phyloP scores from a whole-genome alignment of 2,113 vertebrate species.

The Siniperca chuatsi region DNA sequence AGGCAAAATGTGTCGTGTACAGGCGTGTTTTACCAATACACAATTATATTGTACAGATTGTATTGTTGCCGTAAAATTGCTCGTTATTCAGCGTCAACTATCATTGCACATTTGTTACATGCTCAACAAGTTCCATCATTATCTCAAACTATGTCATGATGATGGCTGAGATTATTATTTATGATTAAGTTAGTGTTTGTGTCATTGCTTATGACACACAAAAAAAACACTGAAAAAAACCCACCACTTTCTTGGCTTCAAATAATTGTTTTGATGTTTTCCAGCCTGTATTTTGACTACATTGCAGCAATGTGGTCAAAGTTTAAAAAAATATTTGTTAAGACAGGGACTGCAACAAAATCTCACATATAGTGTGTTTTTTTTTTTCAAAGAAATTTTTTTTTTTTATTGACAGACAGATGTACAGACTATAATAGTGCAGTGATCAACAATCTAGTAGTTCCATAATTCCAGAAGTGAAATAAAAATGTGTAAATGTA shows the following conservation, averaged over 20 bases:
- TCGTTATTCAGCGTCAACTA: not conserved
- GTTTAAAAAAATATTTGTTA: not conserved
- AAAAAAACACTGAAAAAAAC: not conserved
- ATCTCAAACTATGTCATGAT: not conserved
- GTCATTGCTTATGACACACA: not conserved
- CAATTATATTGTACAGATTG: not conserved
- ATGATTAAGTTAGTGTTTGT: not conserved
- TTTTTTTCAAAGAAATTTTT: too few species aligned
- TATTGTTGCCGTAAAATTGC: not conserved
- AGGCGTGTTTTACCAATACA: not conserved
- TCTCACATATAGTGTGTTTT: not conserved
- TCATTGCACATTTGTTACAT: not conserved
- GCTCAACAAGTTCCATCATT: not conserved
- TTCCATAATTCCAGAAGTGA: too few species aligned
- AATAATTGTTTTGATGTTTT: not conserved
- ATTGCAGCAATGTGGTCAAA: not conserved
- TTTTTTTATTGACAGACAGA: too few species aligned
- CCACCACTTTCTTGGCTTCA: not conserved
- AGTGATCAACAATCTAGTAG: too few species aligned
- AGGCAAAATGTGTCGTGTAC: not conserved
- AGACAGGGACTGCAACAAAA: not conserved
- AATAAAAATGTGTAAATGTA: too few species aligned
- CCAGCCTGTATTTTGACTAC: not conserved
- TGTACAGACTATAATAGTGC: too few species aligned
- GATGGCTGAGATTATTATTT: conserved; percentile 1